Evolutionary conservation across 2,797 vertebrate genomes (phyloP), one percentile per base, ranked within the genome.

Genomic region (Pangasius krempfi): DNA sequence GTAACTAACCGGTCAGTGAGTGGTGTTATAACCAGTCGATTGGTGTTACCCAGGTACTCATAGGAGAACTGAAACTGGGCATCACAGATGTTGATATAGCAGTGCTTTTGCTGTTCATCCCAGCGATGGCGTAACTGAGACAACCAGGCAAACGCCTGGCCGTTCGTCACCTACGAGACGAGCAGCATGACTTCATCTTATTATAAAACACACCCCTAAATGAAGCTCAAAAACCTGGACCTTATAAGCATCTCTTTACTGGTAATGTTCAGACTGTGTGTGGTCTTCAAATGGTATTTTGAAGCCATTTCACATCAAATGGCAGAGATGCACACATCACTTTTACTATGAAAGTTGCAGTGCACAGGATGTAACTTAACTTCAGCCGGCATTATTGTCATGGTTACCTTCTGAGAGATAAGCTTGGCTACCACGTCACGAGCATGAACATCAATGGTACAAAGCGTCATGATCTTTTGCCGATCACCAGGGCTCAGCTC

Each of bases 401-500:
- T 9, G 27, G 68, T 58, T 96, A 98, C 98, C 96, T 98, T 98
- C 96, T 97, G 96, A 93, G 95, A 95, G 94, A 96, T 94, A 81
- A 98, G 97, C 92, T 30, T 96, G 91, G 96, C 97, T 86, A 97
- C 97, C 90, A 97, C 96, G 87, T 98, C 97, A 90, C 96, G 97
- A 73, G 93, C 94, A 5, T 97, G 97, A 92, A 98, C 97, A 93
- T 99, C 98, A 92, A 96, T 97, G 92, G 97, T 97, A 91, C 97
- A 96, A 89, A 96, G 94, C 84, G 97, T 97, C 98, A 97, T 96
- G 93, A 98, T 97, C 95, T 97, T 98, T 95, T 98, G 98, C 94
- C 96, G 95, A 96, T 96, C 96, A 14, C 96, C 96, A n/a, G 92
- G 95, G 3, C 92, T 95, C 94, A 98, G 95, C 92, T 97, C 97